These are phyloP conservation scores for Drosophila recens DNA, from an alignment of 2,888 invertebrate species.

Conservation along the genomic window DNA sequence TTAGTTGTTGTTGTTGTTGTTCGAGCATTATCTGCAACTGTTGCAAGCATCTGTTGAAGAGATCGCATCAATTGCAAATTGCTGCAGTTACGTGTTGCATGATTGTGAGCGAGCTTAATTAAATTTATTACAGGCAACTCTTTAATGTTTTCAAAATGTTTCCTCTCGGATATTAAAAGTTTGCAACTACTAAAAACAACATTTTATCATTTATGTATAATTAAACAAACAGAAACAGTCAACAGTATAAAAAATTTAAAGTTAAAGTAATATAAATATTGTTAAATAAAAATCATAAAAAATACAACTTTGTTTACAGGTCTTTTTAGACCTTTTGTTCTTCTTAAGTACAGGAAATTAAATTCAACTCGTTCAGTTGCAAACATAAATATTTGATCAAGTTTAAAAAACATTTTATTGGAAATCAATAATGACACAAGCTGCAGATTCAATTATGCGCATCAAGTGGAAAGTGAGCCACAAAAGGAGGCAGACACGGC, in stretches of 20 bases:
- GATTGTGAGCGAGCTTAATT: conserved; percentile 8
- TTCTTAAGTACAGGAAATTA: conserved; percentile 22
- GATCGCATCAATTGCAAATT: conserved; percentile 25
- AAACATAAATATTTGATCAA: conserved; percentile 48
- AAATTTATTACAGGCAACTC: conserved; percentile 8
- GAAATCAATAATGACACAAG: conserved; percentile 40
- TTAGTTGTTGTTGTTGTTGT: neutral
- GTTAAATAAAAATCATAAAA: too few species aligned
- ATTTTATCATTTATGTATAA: too few species aligned
- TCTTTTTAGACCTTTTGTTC: too few species aligned
- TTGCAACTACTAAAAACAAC: neutral
- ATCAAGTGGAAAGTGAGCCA: conserved; percentile 55
- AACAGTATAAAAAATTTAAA: too few species aligned
- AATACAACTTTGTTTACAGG: too few species aligned
- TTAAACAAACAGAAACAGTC: too few species aligned
- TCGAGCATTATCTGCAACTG: conserved; percentile 5
- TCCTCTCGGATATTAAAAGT: neutral
- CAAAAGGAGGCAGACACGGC: conserved; percentile 15
- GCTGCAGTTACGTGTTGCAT: conserved; percentile 9
- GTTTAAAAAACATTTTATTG: conserved; percentile 38
- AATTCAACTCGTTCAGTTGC: conserved; percentile 22
- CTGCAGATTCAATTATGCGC: conserved; percentile 46
- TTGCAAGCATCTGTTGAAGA: conserved; percentile 11
- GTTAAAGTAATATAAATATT: too few species aligned
- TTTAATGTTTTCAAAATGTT: neutral